phyloP scores from a whole-genome alignment of 1,140 invertebrate species.

The Drosophila malerkotliana region DNA sequence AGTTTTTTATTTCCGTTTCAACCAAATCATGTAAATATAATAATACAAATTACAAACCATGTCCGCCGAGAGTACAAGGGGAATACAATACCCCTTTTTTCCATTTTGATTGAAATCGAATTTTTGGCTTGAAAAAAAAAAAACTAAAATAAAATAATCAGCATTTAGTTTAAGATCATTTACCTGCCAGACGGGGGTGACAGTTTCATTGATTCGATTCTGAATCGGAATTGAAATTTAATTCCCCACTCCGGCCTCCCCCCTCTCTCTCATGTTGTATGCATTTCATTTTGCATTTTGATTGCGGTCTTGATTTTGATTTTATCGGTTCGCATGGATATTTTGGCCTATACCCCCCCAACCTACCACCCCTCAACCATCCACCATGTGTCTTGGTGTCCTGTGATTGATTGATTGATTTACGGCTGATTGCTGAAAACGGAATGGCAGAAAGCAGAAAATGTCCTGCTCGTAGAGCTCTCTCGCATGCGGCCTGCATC shows the following conservation, averaged over 20 bases:
- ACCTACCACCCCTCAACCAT: background rate
- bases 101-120: background rate
- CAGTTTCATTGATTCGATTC: constrained; percentile 18
- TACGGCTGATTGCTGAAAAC: constrained; percentile 5
- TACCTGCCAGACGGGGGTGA: constrained; percentile 6
- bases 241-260: constrained; percentile 2
- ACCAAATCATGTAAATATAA: constrained; percentile 56
- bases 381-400: background rate
- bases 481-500: constrained; percentile 4
- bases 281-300: constrained; percentile 49
- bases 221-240: constrained; percentile 1
- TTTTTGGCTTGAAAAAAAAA: background rate
- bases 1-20: background rate
- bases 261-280: constrained; percentile 13
- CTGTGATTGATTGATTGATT: constrained; percentile 44
- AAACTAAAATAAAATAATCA: background rate
- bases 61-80: background rate
- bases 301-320: constrained; percentile 42
- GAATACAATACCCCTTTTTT: constrained; percentile 9
- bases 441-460: background rate
- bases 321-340: constrained; percentile 49
- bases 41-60: constrained; percentile 2
- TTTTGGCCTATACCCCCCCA: constrained; percentile 12
- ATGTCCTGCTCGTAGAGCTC: constrained; percentile 4
- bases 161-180: constrained; percentile 34